These are phyloP conservation scores for Aurelia aurita complex sp. Pacific DNA, from an alignment of 30 jellyfish, hydroid and myxozoan species.

Conservation along the genomic window DNA sequence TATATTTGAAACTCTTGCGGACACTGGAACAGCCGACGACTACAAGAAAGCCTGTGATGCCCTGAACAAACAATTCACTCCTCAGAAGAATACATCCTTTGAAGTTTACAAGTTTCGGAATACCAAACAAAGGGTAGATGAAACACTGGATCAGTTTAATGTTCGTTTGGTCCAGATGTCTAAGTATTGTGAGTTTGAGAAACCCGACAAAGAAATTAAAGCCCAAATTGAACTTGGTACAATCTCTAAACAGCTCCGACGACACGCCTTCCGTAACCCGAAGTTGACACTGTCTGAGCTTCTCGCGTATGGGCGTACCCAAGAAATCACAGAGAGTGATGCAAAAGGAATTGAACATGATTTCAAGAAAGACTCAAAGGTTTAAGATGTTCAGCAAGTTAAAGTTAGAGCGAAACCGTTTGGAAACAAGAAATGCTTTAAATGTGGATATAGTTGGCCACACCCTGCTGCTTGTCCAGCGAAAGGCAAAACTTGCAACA, in stretches of 20 bases:
- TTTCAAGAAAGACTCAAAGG: background rate
- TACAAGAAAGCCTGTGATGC: background rate
- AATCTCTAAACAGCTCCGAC: background rate
- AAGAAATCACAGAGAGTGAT: too few species aligned
- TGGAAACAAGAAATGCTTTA: slow-evolving; percentile 22
- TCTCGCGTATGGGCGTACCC: too few species aligned
- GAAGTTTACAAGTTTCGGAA: background rate
- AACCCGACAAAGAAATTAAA: background rate
- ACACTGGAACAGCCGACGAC: background rate
- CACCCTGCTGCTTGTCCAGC: slow-evolving; percentile 35
- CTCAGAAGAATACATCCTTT: too few species aligned
- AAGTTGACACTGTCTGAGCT: too few species aligned
- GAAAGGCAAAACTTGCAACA: slow-evolving; percentile 26
- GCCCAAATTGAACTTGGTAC: slow-evolving; percentile 4
- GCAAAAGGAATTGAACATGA: background rate
- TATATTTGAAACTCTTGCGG: background rate
- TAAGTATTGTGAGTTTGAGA: slow-evolving; percentile 6
- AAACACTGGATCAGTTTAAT: background rate
- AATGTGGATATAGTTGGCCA: slow-evolving; percentile 35
- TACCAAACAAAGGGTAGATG: slow-evolving; percentile 1
- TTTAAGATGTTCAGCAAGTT: background rate
- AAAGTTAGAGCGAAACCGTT: background rate
- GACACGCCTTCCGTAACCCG: background rate
- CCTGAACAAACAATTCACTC: too few species aligned
- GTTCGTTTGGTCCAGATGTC: background rate